These are phyloP conservation scores for Pithys albifrons DNA, from an alignment of 2,113 vertebrate species.

Conservation along the genomic window DNA sequence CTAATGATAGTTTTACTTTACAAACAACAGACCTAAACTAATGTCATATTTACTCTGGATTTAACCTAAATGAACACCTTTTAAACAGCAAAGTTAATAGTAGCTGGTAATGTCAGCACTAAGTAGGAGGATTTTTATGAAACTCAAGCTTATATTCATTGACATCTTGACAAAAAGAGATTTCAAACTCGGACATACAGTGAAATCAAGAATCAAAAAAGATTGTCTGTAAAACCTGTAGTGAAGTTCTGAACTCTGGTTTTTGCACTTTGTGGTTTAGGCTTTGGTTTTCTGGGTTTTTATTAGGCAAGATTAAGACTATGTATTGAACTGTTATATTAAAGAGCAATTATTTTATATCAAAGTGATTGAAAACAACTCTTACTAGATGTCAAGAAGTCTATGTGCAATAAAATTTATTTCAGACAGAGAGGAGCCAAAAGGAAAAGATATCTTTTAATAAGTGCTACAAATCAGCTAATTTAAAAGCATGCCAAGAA, in stretches of 20 bases:
- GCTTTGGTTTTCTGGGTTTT: neutral
- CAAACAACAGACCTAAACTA: conserved; percentile 25
- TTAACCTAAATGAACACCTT: neutral
- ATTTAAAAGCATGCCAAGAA: conserved; percentile 12
- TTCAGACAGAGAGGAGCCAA: conserved; percentile 4
- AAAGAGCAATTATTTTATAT: neutral
- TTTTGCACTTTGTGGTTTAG: neutral
- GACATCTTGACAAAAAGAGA: neutral
- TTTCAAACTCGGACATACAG: neutral
- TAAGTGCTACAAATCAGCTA: conserved; percentile 12
- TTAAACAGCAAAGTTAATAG: neutral
- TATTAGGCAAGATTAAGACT: neutral
- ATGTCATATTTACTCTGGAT: neutral
- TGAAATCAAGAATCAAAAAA: neutral
- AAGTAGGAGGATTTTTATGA: neutral
- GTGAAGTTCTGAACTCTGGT: neutral
- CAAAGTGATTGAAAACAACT: neutral
- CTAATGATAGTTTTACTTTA: conserved; percentile 17
- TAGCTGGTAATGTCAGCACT: neutral
- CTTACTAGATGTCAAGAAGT: neutral
- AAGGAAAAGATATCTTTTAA: neutral
- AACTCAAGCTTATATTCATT: neutral
- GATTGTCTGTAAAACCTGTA: neutral
- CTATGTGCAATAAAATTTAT: neutral
- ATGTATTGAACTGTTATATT: neutral